Conservation (phyloP, 2,888 invertebrate genomes). For the Amphipyra tragopoginis region DNA sequence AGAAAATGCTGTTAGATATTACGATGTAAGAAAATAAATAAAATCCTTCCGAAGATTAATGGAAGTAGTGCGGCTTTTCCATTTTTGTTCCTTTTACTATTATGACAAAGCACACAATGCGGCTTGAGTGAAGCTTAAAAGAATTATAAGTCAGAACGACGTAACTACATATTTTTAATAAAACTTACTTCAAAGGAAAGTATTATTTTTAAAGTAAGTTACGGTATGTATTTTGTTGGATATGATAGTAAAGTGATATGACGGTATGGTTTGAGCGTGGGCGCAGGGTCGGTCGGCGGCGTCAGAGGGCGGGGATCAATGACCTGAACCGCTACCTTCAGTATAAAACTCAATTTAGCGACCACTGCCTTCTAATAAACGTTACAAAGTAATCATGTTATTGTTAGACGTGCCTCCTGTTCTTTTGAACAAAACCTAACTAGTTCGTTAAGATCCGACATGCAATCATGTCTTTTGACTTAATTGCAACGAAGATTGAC, state of each 20-base stretch:
- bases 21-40: slow-evolving; percentile 36
- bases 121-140: slow-evolving; percentile 54
- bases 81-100: slow-evolving; percentile 41
- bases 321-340: slow-evolving; percentile 59
- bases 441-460: slow-evolving; percentile 47
- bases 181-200: too few relatives aligned
- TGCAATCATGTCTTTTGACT: slow-evolving; percentile 50
- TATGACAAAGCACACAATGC: slow-evolving; percentile 58
- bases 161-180: not conserved
- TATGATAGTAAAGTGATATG: too few relatives aligned
- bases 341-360: slow-evolving; percentile 66
- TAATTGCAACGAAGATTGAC: slow-evolving; percentile 41
- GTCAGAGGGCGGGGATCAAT: slow-evolving; percentile 63
- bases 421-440: slow-evolving; percentile 45
- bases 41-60: slow-evolving; percentile 44
- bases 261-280: slow-evolving; percentile 46
- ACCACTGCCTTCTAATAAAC: slow-evolving; percentile 68
- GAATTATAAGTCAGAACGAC: slow-evolving; percentile 33
- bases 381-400: slow-evolving; percentile 66
- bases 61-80: slow-evolving; percentile 40
- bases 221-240: too few relatives aligned
- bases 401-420: slow-evolving; percentile 55
- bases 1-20: slow-evolving; percentile 33
- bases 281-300: slow-evolving; percentile 54
- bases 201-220: too few relatives aligned